Evolutionary conservation across 2,113 vertebrate genomes (phyloP), one percentile per base, ranked within the genome.

Genomic region (Vidua chalybeata): DNA sequence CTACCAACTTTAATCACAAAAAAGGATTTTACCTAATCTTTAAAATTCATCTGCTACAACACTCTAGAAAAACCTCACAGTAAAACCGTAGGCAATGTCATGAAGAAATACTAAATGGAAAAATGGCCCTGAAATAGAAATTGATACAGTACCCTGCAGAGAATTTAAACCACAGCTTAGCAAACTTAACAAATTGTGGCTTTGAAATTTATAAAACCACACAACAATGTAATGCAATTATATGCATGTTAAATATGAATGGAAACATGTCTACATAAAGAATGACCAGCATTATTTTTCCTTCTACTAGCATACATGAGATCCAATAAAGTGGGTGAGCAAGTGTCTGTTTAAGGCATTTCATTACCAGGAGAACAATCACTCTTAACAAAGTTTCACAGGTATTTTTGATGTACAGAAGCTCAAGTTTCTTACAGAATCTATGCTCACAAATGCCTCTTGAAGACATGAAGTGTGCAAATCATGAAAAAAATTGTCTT

Each of bases 61-160:
- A 63, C 15, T 67, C 27, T 13, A 61, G 49, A 86, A 94, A 87
- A 69, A 79, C 35, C 46, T 58, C 26, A 67, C 23, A 63, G 17
- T 69, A 92, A 95, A 81, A 64, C 21, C 3, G 2, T 17, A 83
- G 16, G 22, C 41, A 94, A 64, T 35, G 30, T 66, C 27, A 74
- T 30, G 18, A 55, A 71, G 45, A 94, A 94, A 74, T 26, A 63
- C 8, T n/a, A 52, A 82, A 16, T 30, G 17, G 79, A 93, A 89
- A 87, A 68, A 76, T 11, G 13, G 4, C 19, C 24, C 10, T 68
- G 61, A 80, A 88, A 48, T 7, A 75, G 39, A 66, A 75, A 54
- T 26, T 33, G 35, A 45, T 37, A n/a, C 0, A 0, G 13, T 63
- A 64, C 10, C 17, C 26, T 21, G 9, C 15, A 77, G 2, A 8